Evolutionary conservation across 2,888 invertebrate species (phyloP).

Genomic region (Ernsta delagoae): DNA sequence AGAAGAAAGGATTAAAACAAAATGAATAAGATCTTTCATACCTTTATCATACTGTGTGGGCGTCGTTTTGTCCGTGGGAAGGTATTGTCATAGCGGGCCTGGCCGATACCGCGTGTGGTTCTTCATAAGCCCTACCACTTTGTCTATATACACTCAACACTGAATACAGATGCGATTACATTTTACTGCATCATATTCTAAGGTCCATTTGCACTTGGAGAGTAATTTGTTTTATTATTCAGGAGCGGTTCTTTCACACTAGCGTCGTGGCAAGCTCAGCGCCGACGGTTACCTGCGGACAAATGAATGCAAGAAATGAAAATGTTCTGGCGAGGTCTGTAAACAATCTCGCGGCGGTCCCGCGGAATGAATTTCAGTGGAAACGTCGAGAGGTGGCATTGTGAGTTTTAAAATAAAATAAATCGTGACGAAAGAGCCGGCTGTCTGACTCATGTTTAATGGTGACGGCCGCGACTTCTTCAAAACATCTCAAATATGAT

Average conservation of each 20-base stretch:
- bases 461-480: background rate
- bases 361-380: conserved; percentile 9
- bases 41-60: conserved; percentile 47
- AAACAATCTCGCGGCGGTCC: conserved; percentile 10
- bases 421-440: background rate
- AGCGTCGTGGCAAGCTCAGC: background rate
- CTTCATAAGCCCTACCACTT: conserved; percentile 21
- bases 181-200: conserved; percentile 14
- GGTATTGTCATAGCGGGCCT: too few species aligned
- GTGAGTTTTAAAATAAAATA: background rate
- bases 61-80: background rate
- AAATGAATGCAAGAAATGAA: conserved; percentile 17
- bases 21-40: conserved; percentile 14
- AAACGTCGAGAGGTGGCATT: background rate
- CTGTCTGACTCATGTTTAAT: background rate
- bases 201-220: background rate
- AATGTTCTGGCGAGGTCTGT: conserved; percentile 10
- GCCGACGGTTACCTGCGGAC: conserved; percentile 12
- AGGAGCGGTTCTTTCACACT: conserved; percentile 2
- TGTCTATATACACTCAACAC: conserved; percentile 15
- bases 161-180: conserved; percentile 12
- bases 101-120: background rate
- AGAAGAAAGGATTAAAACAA: background rate
- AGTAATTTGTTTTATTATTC: conserved; percentile 4
- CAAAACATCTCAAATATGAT: background rate